phyloP scores from a whole-genome alignment of 2,113 vertebrate species.

The Colaptes auratus region DNA sequence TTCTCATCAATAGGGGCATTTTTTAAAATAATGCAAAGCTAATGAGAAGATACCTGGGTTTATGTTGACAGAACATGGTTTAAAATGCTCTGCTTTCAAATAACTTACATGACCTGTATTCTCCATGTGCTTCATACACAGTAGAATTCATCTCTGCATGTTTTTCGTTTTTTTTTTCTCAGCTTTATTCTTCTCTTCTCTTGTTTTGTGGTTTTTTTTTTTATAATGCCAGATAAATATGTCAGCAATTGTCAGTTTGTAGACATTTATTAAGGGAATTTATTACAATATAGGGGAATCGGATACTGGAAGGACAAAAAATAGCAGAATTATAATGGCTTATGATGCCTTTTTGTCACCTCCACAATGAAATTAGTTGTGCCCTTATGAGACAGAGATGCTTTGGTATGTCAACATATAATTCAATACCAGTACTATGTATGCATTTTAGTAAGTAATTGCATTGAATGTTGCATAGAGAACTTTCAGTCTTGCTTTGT shows the following conservation, averaged over 20 bases:
- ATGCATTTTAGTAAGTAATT: neutral
- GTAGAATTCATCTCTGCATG: neutral
- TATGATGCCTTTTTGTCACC: neutral
- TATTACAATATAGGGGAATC: neutral
- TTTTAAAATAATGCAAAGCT: neutral
- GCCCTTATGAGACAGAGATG: neutral
- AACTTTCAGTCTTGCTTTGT: neutral
- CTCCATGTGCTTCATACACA: neutral
- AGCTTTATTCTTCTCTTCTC: neutral
- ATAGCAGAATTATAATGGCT: neutral
- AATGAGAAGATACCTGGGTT: neutral
- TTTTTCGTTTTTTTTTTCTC: neutral
- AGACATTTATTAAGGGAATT: neutral
- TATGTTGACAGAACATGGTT: neutral
- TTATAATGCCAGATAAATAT: neutral
- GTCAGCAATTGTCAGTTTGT: neutral
- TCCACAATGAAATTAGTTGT: neutral
- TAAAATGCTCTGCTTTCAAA: neutral
- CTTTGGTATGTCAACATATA: neutral
- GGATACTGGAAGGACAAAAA: neutral
- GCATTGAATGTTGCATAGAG: neutral
- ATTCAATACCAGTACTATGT: neutral
- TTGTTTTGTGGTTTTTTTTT: neutral
- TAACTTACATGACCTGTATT: neutral
- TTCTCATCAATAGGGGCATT: neutral